A percentile compares a stretch with the other conserved stretches of the same genome.
phyloP scores from a whole-genome alignment of 1,140 invertebrate species.

The Penaeus indicus region DNA sequence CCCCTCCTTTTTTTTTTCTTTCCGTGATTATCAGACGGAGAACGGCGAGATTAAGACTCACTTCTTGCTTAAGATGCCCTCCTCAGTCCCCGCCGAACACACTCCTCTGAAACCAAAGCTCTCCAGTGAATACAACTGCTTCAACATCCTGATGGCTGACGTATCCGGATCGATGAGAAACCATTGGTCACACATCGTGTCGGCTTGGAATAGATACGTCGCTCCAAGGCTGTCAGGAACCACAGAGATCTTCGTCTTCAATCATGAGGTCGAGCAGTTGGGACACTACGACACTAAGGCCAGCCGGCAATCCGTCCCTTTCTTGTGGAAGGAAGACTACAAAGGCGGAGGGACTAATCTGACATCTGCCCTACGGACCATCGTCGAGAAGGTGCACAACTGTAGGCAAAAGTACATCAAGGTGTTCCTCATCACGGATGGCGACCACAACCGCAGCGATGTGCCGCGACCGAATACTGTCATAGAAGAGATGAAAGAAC shows the following conservation, averaged over 20 bases:
- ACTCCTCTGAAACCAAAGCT: no score
- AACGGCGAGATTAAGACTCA: not conserved
- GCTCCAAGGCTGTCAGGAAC: conserved; percentile 29
- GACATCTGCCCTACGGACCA: conserved; percentile 32
- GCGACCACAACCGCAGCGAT: conserved; percentile 43
- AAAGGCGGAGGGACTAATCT: conserved; percentile 12
- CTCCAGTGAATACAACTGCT: not conserved
- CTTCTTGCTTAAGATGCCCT: conserved; percentile 26
- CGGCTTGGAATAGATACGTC: conserved; percentile 48
- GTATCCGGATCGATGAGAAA: conserved; percentile 54
- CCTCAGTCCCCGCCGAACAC: not conserved
- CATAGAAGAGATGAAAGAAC: conserved; percentile 9
- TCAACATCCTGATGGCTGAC: conserved; percentile 56
- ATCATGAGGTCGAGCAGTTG: not conserved
- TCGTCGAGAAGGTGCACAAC: conserved; percentile 13
- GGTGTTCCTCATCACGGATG: conserved; percentile 51
- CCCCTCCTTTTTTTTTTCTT: no score
- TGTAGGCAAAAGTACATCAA: conserved; percentile 39
- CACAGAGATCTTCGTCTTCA: conserved; percentile 21
- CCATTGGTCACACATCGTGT: conserved; percentile 33
- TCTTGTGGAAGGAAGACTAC: not conserved
- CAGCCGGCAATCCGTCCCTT: no score
- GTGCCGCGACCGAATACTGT: conserved; percentile 13
- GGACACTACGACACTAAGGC: no score
- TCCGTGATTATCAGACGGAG: no score